A percentile compares a stretch with the other conserved stretches of the same genome.
These are phyloP conservation scores for Phylloscopus collybita DNA, from an alignment of 2,797 vertebrate species.

Conservation along the genomic window DNA sequence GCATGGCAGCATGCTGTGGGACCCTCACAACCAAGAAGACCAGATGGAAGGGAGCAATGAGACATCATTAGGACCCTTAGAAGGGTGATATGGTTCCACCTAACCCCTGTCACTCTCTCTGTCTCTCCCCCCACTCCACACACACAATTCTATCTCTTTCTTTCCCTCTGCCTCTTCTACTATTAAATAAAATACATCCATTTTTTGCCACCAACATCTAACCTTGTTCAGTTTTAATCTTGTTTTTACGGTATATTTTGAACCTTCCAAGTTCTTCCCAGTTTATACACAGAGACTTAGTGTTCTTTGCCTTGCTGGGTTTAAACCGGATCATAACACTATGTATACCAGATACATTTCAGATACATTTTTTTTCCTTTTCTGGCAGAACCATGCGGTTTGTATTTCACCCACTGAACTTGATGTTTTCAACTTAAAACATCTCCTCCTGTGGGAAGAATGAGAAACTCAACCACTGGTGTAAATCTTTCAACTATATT, in stretches of 20 bases:
- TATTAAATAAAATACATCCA: not conserved
- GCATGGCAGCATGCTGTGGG: too few relatives aligned
- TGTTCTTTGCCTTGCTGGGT: not conserved
- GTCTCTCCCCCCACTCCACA: too few relatives aligned
- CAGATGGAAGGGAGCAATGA: not conserved
- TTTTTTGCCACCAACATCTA: not conserved
- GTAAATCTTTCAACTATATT: not conserved
- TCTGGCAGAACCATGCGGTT: not conserved
- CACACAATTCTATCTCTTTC: not conserved
- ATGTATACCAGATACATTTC: not conserved
- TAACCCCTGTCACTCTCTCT: not conserved
- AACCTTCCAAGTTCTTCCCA: not conserved
- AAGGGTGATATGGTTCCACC: not conserved
- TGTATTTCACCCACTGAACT: not conserved
- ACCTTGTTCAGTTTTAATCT: not conserved
- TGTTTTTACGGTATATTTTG: not conserved
- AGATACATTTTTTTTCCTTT: not conserved
- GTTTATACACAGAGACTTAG: not conserved
- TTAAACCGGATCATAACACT: not conserved
- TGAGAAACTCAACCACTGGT: not conserved
- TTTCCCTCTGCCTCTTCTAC: not conserved
- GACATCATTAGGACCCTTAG: not conserved
- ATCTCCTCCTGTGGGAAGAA: not conserved
- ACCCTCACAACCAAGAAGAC: not conserved
- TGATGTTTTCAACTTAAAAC: not conserved